Evolutionary conservation across 2,888 invertebrate species (phyloP), one percentile per base, ranked within the genome.

Genomic region (Cantharis rufa): DNA sequence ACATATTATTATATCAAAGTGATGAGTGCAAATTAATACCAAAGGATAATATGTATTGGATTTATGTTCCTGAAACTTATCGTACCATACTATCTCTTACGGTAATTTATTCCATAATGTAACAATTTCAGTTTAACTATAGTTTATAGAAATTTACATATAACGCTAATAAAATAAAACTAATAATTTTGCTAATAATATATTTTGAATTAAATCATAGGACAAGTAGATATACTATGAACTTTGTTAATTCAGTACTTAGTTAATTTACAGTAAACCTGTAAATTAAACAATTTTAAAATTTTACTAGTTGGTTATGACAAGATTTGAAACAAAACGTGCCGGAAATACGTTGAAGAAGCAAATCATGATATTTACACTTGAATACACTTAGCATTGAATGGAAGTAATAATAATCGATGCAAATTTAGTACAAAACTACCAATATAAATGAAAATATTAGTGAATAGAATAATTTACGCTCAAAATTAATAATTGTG

Each of bases 271-370:
- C 28, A 10, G 11, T 10, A 28, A 28, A 28, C 2, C 11, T 28
- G 28, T 10, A 28, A 28, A 28, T 28, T 10, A 10, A 10, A 28
- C 28, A 66, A 71, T 64, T 71, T 21, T 18, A 63, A 28, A 68
- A 70, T 75, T 13, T 16, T 62, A 66, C 15, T 75, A 71, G 71
- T 75, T 75, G 32, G 68, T 69, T 71, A 28, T 13, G 71, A 62
- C 61, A 69, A 48, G 71, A 62, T 62, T 63, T 64, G 64, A 21
- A 15, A 15, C 28, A 16, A 62, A 62, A 27, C 15, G 27, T 62
- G 16, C 13, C 27, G 28, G 62, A 73, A 62, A 73, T 73, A 69
- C 18, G 24, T 62, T 69, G 61, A 13, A 68, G 62, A 73, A 62
- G 27, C 27, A 69, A 73, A 24, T 15, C 69, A 27, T 13, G 27